Percentiles rank a stretch among this genome's conserved stretches.
Conservation (phyloP, 2,113 vertebrate genomes). For the Psilopogon haemacephalus region DNA sequence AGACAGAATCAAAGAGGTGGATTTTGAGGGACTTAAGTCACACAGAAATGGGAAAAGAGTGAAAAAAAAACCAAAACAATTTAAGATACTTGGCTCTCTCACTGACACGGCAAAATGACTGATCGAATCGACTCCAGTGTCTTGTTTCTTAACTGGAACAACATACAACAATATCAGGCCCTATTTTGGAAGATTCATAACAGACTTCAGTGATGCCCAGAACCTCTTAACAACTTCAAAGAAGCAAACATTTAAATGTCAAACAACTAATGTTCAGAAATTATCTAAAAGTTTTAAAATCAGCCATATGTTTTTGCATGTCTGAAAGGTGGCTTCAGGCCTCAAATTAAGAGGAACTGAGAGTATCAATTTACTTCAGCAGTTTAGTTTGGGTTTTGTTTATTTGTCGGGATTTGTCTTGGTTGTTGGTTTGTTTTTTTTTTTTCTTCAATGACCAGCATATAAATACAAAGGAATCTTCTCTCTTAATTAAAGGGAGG, state of each 20-base stretch:
- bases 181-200: neutral
- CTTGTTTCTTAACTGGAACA: neutral
- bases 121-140: neutral
- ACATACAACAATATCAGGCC: neutral
- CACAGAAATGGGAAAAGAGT: neutral
- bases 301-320: neutral
- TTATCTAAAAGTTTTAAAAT: neutral
- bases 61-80: neutral
- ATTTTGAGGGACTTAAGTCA: neutral
- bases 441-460: neutral
- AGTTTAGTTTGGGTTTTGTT: too few relatives aligned
- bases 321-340: neutral
- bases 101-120: neutral
- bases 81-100: neutral
- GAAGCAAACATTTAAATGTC: too few relatives aligned
- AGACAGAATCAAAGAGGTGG: neutral
- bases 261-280: neutral
- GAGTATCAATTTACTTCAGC: neutral
- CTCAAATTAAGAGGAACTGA: fast-evolving
- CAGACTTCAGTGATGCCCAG: neutral
- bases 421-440: too few relatives aligned
- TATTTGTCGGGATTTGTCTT: too few relatives aligned
- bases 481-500: neutral
- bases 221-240: neutral
- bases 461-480: neutral